A percentile compares a stretch with the other conserved stretches of the same genome.
These are phyloP conservation scores for Palaemon carinicauda DNA, from an alignment of 1,140 invertebrate species.

Conservation along the genomic window DNA sequence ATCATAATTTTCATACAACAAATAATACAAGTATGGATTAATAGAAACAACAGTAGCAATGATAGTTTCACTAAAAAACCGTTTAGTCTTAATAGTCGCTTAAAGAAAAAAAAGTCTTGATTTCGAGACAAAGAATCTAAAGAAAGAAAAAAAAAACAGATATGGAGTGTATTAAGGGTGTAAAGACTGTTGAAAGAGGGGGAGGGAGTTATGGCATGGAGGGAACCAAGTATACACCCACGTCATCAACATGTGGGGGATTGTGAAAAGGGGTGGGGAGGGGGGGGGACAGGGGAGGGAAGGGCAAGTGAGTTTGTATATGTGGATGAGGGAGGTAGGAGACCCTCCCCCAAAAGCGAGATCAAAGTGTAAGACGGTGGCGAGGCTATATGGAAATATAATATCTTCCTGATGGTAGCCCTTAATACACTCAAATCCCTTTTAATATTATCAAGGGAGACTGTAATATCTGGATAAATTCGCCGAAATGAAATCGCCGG, in stretches of 20 bases:
- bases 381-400: slow-evolving; percentile 49
- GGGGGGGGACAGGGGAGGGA: background rate
- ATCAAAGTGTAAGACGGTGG: slow-evolving; percentile 26
- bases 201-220: background rate
- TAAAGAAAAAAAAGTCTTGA: too few relatives aligned
- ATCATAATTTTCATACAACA: too few relatives aligned
- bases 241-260: background rate
- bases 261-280: background rate
- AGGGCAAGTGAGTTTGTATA: too few relatives aligned
- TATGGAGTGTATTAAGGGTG: background rate
- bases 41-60: too few relatives aligned
- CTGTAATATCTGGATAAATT: slow-evolving; percentile 41
- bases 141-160: background rate
- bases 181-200: background rate
- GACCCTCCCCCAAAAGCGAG: background rate
- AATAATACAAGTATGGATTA: too few relatives aligned
- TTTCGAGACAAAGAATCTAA: background rate
- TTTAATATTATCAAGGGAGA: slow-evolving; percentile 45
- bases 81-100: too few relatives aligned
- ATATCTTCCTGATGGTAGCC: slow-evolving; percentile 49
- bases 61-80: too few relatives aligned
- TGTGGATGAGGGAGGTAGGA: too few relatives aligned
- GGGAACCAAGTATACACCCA: background rate
- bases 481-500: background rate
- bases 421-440: slow-evolving; percentile 49